Percentiles rank a stretch among this genome's conserved stretches.
These are phyloP conservation scores for Jordanella pulchra DNA, from an alignment of 2,797 vertebrate genomes.

Conservation along the genomic window DNA sequence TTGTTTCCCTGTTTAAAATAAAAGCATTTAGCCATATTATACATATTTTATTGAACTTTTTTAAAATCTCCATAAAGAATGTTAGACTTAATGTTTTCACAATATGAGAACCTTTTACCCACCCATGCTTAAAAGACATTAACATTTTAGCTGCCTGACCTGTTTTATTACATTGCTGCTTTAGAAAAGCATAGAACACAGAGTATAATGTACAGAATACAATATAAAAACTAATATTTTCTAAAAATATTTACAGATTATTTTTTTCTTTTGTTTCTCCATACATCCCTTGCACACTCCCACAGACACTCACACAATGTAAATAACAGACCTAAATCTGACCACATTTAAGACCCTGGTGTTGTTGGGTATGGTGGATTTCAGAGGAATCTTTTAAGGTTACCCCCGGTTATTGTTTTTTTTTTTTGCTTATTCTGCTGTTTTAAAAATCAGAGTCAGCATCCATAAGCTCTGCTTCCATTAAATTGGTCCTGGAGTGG, in stretches of 20 bases:
- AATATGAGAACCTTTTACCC: neutral
- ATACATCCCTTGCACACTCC: conserved; percentile 17
- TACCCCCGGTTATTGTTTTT: conserved; percentile 80
- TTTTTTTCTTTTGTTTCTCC: conserved; percentile 41
- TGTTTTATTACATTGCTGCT: conserved; percentile 50
- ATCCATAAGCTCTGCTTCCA: conserved; percentile 92
- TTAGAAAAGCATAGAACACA: conserved; percentile 52
- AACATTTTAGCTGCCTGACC: conserved; percentile 72
- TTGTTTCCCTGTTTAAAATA: too few species aligned
- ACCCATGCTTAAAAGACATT: conserved; percentile 53
- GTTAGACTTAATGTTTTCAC: too few species aligned
- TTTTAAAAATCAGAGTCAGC: conserved; percentile 90
- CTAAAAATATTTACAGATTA: conserved; percentile 63
- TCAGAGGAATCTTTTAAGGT: conserved; percentile 67
- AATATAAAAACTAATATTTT: conserved; percentile 57
- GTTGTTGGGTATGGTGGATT: conserved; percentile 29
- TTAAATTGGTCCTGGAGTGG: conserved; percentile 92
- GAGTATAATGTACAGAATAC: conserved; percentile 48
- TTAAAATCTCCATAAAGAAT: too few species aligned
- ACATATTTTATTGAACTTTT: too few species aligned
- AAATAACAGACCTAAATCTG: conserved; percentile 7
- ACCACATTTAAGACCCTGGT: conserved; percentile 33
- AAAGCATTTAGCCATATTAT: too few species aligned
- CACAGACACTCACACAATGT: neutral
- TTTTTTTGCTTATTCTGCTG: conserved; percentile 53